These are phyloP conservation scores for Crocodylus rhombifer DNA, from an alignment of 2,797 vertebrate species.

Conservation along the genomic window DNA sequence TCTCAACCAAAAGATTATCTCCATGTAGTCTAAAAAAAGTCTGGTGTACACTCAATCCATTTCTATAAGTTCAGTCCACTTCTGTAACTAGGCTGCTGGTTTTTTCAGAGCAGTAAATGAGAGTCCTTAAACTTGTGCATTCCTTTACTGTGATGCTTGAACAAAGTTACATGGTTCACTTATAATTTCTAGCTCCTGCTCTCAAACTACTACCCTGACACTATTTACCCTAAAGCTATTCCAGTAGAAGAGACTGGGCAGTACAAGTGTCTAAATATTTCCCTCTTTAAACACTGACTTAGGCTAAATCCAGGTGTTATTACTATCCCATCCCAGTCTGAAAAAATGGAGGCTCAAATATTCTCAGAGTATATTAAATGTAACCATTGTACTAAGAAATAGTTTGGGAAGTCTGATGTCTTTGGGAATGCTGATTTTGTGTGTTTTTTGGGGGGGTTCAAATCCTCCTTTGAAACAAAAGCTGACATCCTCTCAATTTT, in stretches of 20 bases:
- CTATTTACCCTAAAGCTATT: background rate
- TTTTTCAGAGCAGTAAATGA: background rate
- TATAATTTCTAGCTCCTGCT: background rate
- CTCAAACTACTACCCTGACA: background rate
- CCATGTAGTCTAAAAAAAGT: background rate
- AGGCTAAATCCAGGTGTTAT: background rate
- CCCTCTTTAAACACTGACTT: background rate
- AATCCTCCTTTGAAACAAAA: background rate
- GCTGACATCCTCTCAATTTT: no score
- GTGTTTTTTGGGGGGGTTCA: background rate
- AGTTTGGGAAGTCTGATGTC: background rate
- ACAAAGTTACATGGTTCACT: background rate
- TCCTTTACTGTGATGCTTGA: background rate
- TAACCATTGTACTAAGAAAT: background rate
- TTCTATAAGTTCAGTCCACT: background rate
- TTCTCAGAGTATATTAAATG: fast-evolving
- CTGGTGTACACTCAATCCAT: background rate
- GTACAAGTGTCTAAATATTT: background rate
- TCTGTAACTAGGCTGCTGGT: background rate
- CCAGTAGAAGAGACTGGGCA: background rate
- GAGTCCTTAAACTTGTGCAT: background rate
- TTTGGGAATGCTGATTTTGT: background rate
- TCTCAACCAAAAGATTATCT: background rate
- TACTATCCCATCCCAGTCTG: background rate
- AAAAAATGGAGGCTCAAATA: background rate